phyloP scores from a whole-genome alignment of 2,113 vertebrate species.

The Pardalotus punctatus region DNA sequence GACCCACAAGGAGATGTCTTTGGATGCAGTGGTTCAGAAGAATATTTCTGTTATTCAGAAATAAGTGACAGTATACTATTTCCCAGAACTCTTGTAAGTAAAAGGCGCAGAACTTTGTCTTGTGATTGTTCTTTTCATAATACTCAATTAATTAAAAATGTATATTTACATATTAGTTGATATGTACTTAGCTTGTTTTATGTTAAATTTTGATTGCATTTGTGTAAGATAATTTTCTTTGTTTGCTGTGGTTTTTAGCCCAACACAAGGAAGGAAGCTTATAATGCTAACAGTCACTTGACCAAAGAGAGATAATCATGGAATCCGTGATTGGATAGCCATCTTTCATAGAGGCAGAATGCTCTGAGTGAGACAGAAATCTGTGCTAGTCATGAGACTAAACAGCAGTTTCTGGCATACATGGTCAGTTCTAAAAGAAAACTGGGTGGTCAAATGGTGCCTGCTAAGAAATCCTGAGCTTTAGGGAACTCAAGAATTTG shows the following conservation, averaged over 20 bases:
- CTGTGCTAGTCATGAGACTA: not conserved
- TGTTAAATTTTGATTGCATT: not conserved
- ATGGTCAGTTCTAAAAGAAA: not conserved
- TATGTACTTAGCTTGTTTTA: not conserved
- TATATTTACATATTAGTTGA: not conserved
- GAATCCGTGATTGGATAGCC: not conserved
- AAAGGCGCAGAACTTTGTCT: not conserved
- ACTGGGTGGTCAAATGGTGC: not conserved
- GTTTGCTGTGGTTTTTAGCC: not conserved
- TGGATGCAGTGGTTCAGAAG: not conserved
- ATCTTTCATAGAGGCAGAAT: not conserved
- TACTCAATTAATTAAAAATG: not conserved
- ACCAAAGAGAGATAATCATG: not conserved
- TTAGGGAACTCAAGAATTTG: not conserved
- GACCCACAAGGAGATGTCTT: not conserved
- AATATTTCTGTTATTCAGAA: not conserved
- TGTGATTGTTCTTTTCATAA: not conserved
- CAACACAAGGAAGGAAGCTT: not conserved
- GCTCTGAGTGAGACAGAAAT: not conserved
- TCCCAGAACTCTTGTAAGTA: not conserved
- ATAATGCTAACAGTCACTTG: not conserved
- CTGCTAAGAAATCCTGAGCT: not conserved
- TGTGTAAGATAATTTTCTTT: not conserved
- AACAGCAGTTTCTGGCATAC: not conserved
- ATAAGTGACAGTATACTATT: not conserved